Conservation (phyloP, 30 jellyfish, hydroid and myxozoan genomes). For the Pelagia noctiluca region DNA sequence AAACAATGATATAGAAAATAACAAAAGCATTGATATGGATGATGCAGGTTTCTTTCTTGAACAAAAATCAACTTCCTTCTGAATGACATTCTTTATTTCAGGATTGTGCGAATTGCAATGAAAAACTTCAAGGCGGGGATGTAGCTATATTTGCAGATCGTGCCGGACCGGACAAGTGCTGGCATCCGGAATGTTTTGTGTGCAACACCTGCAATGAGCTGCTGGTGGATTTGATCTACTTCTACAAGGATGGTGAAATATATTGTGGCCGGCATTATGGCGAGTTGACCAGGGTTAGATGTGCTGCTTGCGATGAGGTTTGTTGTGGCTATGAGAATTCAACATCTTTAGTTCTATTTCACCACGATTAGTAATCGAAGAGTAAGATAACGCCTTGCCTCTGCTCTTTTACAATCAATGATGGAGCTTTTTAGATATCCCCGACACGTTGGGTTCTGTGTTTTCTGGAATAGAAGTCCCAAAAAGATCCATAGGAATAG, state of each 20-base stretch:
- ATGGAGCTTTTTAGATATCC: no score
- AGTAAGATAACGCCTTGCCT: no score
- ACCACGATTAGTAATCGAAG: no score
- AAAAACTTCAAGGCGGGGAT: constrained; percentile 75
- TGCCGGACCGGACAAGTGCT: constrained; percentile 88
- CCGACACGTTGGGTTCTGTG: no score
- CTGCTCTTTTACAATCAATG: no score
- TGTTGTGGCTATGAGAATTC: neutral
- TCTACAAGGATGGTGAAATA: constrained; percentile 76
- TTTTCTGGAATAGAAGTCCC: no score
- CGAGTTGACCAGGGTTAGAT: constrained; percentile 91
- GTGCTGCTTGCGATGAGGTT: constrained; percentile 99
- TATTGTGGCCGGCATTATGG: constrained; percentile 99
- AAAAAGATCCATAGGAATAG: no score
- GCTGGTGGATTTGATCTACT: constrained; percentile 85
- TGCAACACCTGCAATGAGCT: constrained; percentile 86
- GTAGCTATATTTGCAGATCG: constrained; percentile 91
- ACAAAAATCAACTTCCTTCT: neutral
- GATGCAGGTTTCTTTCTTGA: no score
- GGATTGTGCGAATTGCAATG: constrained; percentile 74
- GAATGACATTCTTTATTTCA: neutral
- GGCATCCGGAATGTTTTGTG: constrained; percentile 96
- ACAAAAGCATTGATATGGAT: no score
- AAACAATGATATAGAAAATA: no score
- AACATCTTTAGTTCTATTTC: no score